A percentile compares a stretch with the other conserved stretches of the same genome.
phyloP scores from a whole-genome alignment of 2,797 vertebrate genomes.

The Onychomys arenicola region DNA sequence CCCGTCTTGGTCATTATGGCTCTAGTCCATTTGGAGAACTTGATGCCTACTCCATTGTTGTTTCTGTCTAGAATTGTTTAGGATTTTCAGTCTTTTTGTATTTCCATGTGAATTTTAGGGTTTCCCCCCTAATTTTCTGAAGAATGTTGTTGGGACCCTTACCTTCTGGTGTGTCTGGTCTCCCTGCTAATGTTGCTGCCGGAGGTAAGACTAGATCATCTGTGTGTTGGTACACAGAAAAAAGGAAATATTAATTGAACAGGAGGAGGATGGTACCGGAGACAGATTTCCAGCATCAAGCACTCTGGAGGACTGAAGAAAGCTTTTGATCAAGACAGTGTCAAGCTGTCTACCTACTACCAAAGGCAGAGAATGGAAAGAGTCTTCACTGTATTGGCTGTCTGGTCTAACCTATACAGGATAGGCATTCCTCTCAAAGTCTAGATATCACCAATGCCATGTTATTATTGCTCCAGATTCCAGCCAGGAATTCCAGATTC shows the following conservation, averaged over 20 bases:
- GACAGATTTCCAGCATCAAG: conserved; percentile 94
- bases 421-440: conserved; percentile 97
- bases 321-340: conserved; percentile 97
- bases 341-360: conserved; percentile 94
- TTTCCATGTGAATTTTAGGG: neutral
- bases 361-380: conserved; percentile 93
- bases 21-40: neutral
- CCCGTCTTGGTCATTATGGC: neutral
- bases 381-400: conserved; percentile 96
- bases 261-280: conserved; percentile 92
- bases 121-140: neutral
- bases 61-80: neutral
- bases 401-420: conserved; percentile 97
- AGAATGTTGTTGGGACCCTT: neutral
- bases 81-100: neutral
- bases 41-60: neutral
- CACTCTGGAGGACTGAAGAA: conserved; percentile 96
- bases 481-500: conserved; percentile 89
- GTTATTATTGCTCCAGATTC: conserved; percentile 95
- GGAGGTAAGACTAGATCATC: neutral
- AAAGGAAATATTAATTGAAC: neutral
- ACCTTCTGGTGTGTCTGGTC: neutral
- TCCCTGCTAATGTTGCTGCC: neutral
- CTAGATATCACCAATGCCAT: conserved; percentile 92
- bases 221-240: neutral